phyloP scores from a whole-genome alignment of 2,888 invertebrate genomes.

The Napeogenes inachia region DNA sequence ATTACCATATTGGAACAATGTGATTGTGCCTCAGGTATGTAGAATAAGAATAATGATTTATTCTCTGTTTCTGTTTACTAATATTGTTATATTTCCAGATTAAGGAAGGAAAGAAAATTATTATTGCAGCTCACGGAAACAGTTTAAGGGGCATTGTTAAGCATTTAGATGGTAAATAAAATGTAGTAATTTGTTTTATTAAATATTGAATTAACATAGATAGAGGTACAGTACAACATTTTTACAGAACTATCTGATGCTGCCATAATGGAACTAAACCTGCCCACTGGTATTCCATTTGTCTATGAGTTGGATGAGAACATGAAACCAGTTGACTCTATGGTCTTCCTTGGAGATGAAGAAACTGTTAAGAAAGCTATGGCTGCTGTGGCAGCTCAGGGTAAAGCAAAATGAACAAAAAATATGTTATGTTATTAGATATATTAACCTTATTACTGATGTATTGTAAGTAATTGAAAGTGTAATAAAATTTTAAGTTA shows the following conservation, averaged over 20 bases:
- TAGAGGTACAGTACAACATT: too few relatives aligned
- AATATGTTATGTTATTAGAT: neutral
- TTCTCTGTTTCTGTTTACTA: neutral
- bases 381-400: conserved; percentile 87
- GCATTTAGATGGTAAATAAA: conserved; percentile 85
- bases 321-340: conserved; percentile 82
- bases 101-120: conserved; percentile 85
- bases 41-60: neutral
- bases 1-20: conserved; percentile 91
- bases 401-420: conserved; percentile 80
- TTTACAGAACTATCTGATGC: conserved; percentile 80
- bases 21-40: conserved; percentile 83
- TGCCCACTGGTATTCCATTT: conserved; percentile 89
- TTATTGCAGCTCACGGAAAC: conserved; percentile 92
- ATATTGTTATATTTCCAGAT: conserved; percentile 70
- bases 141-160: conserved; percentile 91
- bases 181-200: neutral
- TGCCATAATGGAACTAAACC: conserved; percentile 84
- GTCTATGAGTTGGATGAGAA: conserved; percentile 85
- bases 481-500: conserved; percentile 8
- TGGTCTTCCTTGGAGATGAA: conserved; percentile 87
- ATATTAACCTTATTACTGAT: neutral
- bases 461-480: neutral
- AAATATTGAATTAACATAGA: too few relatives aligned
- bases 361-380: conserved; percentile 86